Conservation (phyloP, 2,888 invertebrate species). For the Hololepta plana region DNA sequence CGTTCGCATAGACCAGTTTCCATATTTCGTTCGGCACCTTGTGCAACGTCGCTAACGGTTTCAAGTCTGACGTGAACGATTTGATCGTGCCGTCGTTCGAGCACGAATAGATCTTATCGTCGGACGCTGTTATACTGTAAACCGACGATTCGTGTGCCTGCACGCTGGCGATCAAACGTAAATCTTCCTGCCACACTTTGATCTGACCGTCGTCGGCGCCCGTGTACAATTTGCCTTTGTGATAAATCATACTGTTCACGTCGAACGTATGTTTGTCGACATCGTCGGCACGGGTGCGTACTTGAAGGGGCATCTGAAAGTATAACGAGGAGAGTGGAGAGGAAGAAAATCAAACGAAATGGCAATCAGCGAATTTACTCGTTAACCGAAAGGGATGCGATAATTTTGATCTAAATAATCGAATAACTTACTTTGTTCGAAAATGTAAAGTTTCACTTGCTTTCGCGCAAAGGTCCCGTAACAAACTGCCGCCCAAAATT, state of each 20-base stretch:
- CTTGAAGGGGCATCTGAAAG: conserved; percentile 20
- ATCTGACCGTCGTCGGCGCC: conserved; percentile 33
- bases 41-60: conserved; percentile 16
- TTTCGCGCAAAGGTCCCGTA: no score
- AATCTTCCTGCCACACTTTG: conserved; percentile 31
- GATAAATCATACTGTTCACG: conserved; percentile 24
- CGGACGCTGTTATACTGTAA: conserved; percentile 37
- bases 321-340: no score
- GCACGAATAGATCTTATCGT: conserved; percentile 36
- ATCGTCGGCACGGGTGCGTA: conserved; percentile 21
- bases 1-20: conserved; percentile 23
- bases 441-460: no score
- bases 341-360: no score
- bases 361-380: no score
- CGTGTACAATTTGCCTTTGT: conserved; percentile 28
- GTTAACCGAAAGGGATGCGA: no score
- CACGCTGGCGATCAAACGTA: conserved; percentile 26
- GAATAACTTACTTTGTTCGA: no score
- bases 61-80: conserved; percentile 34
- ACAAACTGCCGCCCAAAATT: no score
- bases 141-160: conserved; percentile 41
- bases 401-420: no score
- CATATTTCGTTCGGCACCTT: conserved; percentile 28
- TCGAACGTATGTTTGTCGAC: conserved; percentile 28
- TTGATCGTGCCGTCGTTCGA: conserved; percentile 45